Evolutionary conservation across 2,888 invertebrate genomes (phyloP), one percentile per base, ranked within the genome.

Genomic region (Volucella bombylans): DNA sequence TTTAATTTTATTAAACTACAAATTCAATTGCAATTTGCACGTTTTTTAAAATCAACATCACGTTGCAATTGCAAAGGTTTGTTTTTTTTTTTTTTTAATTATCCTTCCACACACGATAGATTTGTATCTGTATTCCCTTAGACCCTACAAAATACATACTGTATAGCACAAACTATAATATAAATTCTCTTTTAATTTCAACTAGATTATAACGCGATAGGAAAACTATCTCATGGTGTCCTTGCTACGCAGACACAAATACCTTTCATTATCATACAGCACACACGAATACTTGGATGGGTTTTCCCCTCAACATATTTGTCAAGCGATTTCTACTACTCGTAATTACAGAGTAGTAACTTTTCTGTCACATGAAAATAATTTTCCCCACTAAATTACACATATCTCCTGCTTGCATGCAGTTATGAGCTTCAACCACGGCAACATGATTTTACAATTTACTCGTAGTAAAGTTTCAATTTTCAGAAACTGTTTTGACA

Each of bases 231-330:
- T 41, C 41, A 10, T 39, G 15, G 38, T 55, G 54, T 6, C 57
- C 31, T 57, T 39, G 14, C 15, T 10, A 8, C 39, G 15, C 6
- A 8, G 43, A 43, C 23, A 47, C 12, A 62, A 8, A 31, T 45
- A 61, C 61, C 45, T 49, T 68, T 68, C 47, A 55, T 55, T 68
- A 68, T 47, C n/a, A 55, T 45, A 47, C 55, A 11, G 31, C 49
- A 62, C 49, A 62, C 49, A 62, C 49, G 47, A 62, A 38, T 11
- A n/a, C 1, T 15, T 15, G 23, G 31, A 31, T 31, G 31, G 11
- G 31, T 14, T n/a, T 55, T 43, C 8, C 43, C 45, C 31, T 14
- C n/a, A 12, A 45, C 38, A n/a, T 14, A 68, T 45, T 14, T 55
- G 43, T 47, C 23, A 15, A n/a, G 45, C 14, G 23, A 43, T 39